Evolutionary conservation across 2,888 invertebrate genomes (phyloP).

Genomic region (Latheticus oryzae): DNA sequence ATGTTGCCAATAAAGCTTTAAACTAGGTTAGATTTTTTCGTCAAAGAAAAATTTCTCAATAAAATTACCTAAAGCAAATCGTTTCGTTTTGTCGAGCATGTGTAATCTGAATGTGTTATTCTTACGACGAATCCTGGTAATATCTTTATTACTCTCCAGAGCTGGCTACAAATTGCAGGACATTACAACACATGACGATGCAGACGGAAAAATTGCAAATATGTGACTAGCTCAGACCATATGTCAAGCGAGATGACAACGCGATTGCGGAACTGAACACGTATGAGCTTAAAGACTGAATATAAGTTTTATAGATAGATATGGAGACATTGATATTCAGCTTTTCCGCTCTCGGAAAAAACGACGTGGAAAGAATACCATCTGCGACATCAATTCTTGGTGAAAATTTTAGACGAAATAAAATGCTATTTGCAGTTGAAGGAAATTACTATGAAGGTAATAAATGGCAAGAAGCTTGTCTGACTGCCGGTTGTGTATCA

Average conservation of each 20-base stretch:
- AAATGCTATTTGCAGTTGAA: too few species aligned
- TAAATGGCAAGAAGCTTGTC: too few species aligned
- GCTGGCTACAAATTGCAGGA: constrained; percentile 60
- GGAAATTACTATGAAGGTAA: too few species aligned
- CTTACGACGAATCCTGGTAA: constrained; percentile 54
- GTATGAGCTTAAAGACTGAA: constrained; percentile 54
- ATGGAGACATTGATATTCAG: constrained; percentile 43
- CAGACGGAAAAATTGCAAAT: constrained; percentile 62
- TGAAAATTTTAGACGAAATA: too few species aligned
- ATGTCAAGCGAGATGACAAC: constrained; percentile 55
- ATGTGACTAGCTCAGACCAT: constrained; percentile 57
- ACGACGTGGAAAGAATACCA: constrained; percentile 36
- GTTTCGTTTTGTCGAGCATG: too few species aligned
- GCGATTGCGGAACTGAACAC: constrained; percentile 56
- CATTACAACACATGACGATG: constrained; percentile 60
- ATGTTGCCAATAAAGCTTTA: constrained; percentile 11
- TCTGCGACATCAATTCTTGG: too few species aligned
- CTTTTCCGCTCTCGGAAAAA: constrained; percentile 28
- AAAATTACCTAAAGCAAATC: too few species aligned
- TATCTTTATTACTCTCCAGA: constrained; percentile 61
- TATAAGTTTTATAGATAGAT: constrained; percentile 56
- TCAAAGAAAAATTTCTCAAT: too few species aligned
- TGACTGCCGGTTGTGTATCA: too few species aligned
- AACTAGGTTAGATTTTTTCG: too few species aligned
- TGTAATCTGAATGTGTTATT: too few species aligned